Percentiles rank a stretch among this genome's conserved stretches.
These are phyloP conservation scores for Scrobipalpa atriplicella DNA, from an alignment of 2,888 invertebrate genomes.

Conservation along the genomic window DNA sequence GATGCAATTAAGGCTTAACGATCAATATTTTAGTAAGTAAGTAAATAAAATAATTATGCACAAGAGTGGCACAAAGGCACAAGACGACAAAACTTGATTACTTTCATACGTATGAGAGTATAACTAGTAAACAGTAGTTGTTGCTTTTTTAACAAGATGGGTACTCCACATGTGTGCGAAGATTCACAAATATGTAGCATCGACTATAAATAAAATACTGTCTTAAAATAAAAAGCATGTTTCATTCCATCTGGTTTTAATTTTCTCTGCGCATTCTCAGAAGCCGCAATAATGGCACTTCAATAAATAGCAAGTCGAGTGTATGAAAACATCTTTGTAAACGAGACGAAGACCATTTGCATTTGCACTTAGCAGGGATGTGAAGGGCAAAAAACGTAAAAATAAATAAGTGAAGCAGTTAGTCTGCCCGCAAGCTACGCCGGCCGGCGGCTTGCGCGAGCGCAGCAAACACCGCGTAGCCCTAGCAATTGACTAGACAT, in stretches of 20 bases:
- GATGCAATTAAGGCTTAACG: neutral
- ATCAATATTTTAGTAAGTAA: neutral
- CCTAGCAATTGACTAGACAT: conserved; percentile 30
- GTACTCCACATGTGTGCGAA: neutral
- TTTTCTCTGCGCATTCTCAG: conserved; percentile 45
- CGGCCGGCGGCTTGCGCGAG: conserved; percentile 32
- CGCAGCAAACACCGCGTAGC: conserved; percentile 12
- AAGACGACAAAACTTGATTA: too few relatives aligned
- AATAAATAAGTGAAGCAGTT: conserved; percentile 64
- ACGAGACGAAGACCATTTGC: conserved; percentile 73
- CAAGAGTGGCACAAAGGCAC: too few relatives aligned
- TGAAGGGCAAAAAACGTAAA: conserved; percentile 57
- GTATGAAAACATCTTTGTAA: conserved; percentile 72
- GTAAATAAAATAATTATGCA: neutral
- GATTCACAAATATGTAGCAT: neutral
- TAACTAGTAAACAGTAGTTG: neutral
- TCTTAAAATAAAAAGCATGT: neutral
- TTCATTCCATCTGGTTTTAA: conserved; percentile 22
- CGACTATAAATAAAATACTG: neutral
- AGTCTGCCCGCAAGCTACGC: conserved; percentile 49
- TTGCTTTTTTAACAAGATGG: neutral
- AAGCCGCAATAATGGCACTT: conserved; percentile 55
- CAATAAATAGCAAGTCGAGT: conserved; percentile 62
- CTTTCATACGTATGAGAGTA: neutral
- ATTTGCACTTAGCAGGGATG: conserved; percentile 71